Conservation (phyloP, 2,888 invertebrate genomes). For the Oasisia sp. region DNA sequence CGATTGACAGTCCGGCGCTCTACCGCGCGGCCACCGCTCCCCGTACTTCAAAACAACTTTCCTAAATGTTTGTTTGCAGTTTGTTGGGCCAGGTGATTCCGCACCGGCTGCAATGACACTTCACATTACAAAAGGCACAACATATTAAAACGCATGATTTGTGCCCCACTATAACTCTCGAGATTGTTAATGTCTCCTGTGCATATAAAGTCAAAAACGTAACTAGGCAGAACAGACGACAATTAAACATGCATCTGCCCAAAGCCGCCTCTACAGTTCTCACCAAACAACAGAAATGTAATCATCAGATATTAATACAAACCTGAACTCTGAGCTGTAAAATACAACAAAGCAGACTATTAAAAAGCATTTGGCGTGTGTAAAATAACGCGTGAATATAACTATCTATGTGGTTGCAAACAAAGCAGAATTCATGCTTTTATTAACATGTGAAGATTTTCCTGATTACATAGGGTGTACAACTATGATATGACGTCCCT, state of each 20-base stretch:
- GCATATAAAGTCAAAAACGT: no score
- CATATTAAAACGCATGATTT: no score
- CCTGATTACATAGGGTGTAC: neutral
- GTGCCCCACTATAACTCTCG: no score
- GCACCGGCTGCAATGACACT: no score
- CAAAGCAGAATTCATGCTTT: neutral
- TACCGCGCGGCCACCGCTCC: no score
- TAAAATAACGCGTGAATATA: neutral
- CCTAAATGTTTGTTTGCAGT: no score
- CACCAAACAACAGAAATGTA: neutral
- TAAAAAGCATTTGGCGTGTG: neutral
- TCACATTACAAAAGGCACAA: no score
- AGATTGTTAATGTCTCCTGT: no score
- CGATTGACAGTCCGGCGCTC: no score
- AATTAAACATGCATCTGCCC: neutral
- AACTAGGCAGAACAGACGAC: neutral
- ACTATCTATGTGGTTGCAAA: neutral
- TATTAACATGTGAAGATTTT: neutral
- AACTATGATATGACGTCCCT: neutral
- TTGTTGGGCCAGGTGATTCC: no score
- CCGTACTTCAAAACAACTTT: no score
- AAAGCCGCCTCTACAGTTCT: neutral
- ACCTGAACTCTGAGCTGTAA: slow-evolving; percentile 5
- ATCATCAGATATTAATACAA: neutral
- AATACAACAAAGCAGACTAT: neutral